Evolutionary conservation across 2,797 vertebrate genomes (phyloP), one percentile per base, ranked within the genome.

Genomic region (Coccyzus lansbergi): DNA sequence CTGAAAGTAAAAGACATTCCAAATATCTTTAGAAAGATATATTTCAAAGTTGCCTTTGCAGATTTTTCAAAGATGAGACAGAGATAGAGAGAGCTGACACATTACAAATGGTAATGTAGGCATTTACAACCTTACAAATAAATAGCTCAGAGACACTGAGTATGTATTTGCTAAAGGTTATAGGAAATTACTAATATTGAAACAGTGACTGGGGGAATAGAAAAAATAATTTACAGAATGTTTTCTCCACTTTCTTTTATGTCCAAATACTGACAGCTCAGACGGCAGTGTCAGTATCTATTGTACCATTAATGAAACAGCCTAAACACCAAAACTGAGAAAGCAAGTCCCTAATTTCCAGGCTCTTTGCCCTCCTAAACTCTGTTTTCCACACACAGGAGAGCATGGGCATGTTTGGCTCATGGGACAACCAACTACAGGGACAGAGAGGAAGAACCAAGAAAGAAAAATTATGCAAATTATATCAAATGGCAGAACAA

Each of bases 1-100:
- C n/a, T 77, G 69, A 56, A 92, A 86, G 21, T 40, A 72, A 92
- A 91, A 90, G 34, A n/a, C 29, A 67, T 92, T 77, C 52, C 16
- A 84, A 83, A 79, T 40, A 9, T 8, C 56, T 74, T 79, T 93
- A 52, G 15, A 84, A 76, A 18, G 31, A 26, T 65, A 7, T 40
- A 74, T 84, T 93, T 90, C 48, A 52, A 58, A 93, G 25, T 55
- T 90, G 6, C 38, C 36, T 36, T 48, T 63, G 38, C 20, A 76
- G 34, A 67, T 65, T 82, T 92, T 88, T 90, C 52, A 21, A 67
- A 88, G 48, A 52, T 74, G 51, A 76, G 20, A 10, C 13, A 48
- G 15, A 29, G 21, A 34, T 24, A 53, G 20, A 51, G 42, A 75
- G 29, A 49, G 25, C 5, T 63, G 56, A 78, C 91, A 72, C 8